A percentile compares a stretch with the other conserved stretches of the same genome.
Conservation (phyloP, 2,888 invertebrate species). For the Apantesis nais region DNA sequence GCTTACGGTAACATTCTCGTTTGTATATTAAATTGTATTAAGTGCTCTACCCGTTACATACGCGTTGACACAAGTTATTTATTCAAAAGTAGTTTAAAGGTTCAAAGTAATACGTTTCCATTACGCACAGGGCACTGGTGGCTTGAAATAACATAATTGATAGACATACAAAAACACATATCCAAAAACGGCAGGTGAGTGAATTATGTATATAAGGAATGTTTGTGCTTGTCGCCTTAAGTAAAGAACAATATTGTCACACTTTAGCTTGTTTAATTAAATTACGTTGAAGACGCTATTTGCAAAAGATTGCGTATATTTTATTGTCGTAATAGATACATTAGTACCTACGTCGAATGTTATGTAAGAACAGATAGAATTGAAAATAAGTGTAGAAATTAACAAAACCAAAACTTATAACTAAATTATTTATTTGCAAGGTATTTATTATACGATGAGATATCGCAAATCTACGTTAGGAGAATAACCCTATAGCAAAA, state of each 20-base stretch:
- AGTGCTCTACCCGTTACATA: slow-evolving; percentile 43
- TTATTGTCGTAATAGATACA: slow-evolving; percentile 23
- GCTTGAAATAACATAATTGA: slow-evolving; percentile 16
- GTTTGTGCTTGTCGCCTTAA: slow-evolving; percentile 31
- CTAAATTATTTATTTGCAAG: too few relatives aligned
- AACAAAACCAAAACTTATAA: too few relatives aligned
- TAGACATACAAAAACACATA: slow-evolving; percentile 17
- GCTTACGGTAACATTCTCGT: slow-evolving; percentile 38
- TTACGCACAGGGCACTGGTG: slow-evolving; percentile 3
- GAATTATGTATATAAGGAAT: slow-evolving; percentile 26
- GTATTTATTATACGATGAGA: too few relatives aligned
- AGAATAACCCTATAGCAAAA: too few relatives aligned
- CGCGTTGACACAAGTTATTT: slow-evolving; percentile 20
- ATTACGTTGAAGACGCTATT: slow-evolving; percentile 29
- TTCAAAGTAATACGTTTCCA: slow-evolving; percentile 2
- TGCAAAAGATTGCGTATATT: slow-evolving; percentile 31
- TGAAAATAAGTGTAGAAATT: too few relatives aligned
- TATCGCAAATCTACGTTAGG: too few relatives aligned
- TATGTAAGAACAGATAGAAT: too few relatives aligned
- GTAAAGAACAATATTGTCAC: slow-evolving; percentile 27
- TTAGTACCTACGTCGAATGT: too few relatives aligned
- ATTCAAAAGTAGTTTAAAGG: slow-evolving; percentile 13
- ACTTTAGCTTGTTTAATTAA: slow-evolving; percentile 19
- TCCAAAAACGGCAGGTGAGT: slow-evolving; percentile 19
- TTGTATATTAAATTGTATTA: slow-evolving; percentile 46